Percentiles rank a stretch among this genome's conserved stretches.
phyloP scores from a whole-genome alignment of 2,888 invertebrate genomes.

The Anagyrus pseudococci region DNA sequence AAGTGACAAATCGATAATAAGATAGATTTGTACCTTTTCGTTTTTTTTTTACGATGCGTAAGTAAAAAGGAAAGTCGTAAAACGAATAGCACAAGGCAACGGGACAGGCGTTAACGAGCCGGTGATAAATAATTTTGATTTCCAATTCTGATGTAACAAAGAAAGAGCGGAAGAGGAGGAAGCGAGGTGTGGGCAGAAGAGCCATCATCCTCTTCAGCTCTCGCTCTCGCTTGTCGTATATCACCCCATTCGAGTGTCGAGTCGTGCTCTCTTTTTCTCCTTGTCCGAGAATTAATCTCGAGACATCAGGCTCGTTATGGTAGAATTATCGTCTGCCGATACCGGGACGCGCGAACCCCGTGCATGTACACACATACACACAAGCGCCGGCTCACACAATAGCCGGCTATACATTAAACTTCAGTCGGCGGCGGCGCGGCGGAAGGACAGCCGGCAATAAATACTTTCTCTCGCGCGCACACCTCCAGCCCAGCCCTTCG shows the following conservation, averaged over 20 bases:
- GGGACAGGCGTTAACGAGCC: background rate
- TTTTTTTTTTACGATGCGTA: background rate
- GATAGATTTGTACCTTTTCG: background rate
- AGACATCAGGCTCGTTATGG: conserved; percentile 27
- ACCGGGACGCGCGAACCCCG: conserved; percentile 15
- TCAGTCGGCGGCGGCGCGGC: background rate
- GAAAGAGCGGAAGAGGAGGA: background rate
- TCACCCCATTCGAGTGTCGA: conserved; percentile 8
- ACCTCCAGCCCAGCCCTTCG: background rate
- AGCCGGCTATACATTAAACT: conserved; percentile 21
- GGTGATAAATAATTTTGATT: conserved; percentile 30
- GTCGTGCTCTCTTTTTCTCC: background rate
- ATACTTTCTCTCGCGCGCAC: conserved; percentile 20
- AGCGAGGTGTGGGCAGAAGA: background rate
- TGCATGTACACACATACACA: background rate
- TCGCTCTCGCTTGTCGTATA: conserved; percentile 3
- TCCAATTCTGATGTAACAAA: conserved; percentile 13
- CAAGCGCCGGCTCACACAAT: conserved; percentile 6
- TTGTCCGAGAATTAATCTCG: conserved; percentile 25
- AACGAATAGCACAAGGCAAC: background rate
- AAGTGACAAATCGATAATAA: background rate
- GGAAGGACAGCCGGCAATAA: conserved; percentile 24
- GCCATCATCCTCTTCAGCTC: background rate
- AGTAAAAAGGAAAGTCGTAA: background rate
- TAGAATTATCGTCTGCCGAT: conserved; percentile 30